Percentiles rank a stretch among this genome's conserved stretches.
These are phyloP conservation scores for Autographa gamma DNA, from an alignment of 2,888 invertebrate genomes.

Conservation along the genomic window DNA sequence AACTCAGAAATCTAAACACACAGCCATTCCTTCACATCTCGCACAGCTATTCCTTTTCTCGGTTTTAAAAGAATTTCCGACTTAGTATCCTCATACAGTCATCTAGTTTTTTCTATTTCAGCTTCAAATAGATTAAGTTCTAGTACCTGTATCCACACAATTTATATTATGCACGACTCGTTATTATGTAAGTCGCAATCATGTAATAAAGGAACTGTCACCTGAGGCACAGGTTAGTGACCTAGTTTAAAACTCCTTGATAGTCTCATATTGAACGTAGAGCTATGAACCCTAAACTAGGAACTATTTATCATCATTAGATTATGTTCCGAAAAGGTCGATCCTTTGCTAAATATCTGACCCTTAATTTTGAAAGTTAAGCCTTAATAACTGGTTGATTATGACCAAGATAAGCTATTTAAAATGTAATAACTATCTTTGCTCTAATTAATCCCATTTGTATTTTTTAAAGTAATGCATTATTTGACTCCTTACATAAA, in stretches of 20 bases:
- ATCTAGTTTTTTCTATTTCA: no score
- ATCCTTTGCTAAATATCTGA: background rate
- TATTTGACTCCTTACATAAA: background rate
- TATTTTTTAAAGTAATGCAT: no score
- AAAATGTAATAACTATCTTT: background rate
- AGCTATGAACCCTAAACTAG: conserved; percentile 1
- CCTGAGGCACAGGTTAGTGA: background rate
- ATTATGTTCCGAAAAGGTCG: background rate
- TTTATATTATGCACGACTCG: background rate
- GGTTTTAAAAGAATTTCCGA: no score
- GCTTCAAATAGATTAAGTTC: no score
- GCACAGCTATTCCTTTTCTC: no score
- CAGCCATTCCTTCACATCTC: no score
- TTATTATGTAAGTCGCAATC: background rate
- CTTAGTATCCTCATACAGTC: no score
- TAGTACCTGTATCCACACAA: background rate
- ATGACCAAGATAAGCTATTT: background rate
- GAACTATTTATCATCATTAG: background rate
- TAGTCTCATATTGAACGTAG: background rate
- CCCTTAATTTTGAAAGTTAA: background rate
- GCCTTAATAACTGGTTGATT: background rate
- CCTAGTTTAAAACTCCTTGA: conserved; percentile 1
- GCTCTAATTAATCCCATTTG: no score
- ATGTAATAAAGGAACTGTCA: conserved; percentile 7
- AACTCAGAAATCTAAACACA: no score